These are phyloP conservation scores for Desoria tigrina DNA, from an alignment of 2,888 invertebrate species.

Conservation along the genomic window DNA sequence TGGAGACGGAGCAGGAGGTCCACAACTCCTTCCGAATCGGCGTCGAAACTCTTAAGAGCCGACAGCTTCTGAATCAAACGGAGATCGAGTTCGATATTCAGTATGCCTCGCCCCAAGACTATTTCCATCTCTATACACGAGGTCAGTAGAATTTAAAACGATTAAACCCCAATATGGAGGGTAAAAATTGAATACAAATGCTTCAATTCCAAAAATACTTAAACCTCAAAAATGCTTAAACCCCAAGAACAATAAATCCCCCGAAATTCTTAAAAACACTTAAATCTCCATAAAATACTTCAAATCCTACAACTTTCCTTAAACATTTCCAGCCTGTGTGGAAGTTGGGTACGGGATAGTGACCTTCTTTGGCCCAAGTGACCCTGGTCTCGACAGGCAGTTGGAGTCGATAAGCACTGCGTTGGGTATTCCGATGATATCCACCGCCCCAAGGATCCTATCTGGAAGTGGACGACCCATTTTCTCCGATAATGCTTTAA, in stretches of 20 bases:
- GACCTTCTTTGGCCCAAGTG: constrained; percentile 50
- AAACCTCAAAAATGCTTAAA: too few species aligned
- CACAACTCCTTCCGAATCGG: constrained; percentile 48
- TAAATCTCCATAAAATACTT: too few species aligned
- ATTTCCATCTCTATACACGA: constrained; percentile 49
- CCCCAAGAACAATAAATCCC: too few species aligned
- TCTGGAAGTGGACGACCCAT: constrained; percentile 27
- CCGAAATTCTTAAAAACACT: too few species aligned
- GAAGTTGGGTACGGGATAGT: constrained; percentile 48
- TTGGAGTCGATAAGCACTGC: constrained; percentile 47
- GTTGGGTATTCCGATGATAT: constrained; percentile 50
- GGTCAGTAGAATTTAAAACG: constrained; percentile 42
- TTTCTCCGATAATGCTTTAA: constrained; percentile 25
- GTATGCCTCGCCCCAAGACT: constrained; percentile 48
- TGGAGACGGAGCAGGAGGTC: constrained; percentile 51
- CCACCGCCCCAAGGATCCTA: constrained; percentile 45
- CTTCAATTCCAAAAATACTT: too few species aligned
- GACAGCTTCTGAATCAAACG: constrained; percentile 50
- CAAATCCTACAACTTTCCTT: too few species aligned
- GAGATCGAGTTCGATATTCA: constrained; percentile 50
- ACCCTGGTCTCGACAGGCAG: constrained; percentile 44
- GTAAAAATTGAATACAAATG: too few species aligned
- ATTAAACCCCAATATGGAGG: constrained; percentile 24
- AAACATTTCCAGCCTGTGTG: constrained; percentile 46
- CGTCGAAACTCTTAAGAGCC: constrained; percentile 45